Base-by-base conservation (phyloP, 2,888 invertebrate genomes). In the Deilephila elpenor region DNA sequence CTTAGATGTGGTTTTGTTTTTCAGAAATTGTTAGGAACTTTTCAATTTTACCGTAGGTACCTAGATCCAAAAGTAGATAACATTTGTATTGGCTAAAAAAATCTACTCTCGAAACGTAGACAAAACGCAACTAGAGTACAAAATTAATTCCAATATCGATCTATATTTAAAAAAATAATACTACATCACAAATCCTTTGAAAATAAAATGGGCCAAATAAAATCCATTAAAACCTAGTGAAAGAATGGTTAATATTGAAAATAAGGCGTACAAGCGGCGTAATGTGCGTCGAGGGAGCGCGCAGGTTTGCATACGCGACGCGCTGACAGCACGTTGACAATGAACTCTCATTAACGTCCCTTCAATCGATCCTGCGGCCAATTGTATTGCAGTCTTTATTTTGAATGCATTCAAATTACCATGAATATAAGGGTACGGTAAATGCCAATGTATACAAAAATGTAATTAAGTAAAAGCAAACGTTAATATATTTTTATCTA, bases 271-370 rank as follows among this genome's bases (percentile, higher is more conserved):
- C 82, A 80, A 79, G 77, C 75, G 77, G 76, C 78, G 77, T 78
- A 79, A 78, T 61, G 51, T 37, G 44, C 71, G 44, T 25, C 60
- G 25, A 7, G 59, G 25, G 59, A 29, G n/a, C 25, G 7, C 44
- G 73, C 81, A 17, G 19, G 25, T 86, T 84, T 85, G 85, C 80
- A 84, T 82, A 80, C 56, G 73, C 78, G 79, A 78, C 78, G 76
- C 73, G 80, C 75, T 83, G 90, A 88, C 89, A 88, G 80, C 70
- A 81, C 89, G 90, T 90, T 91, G 91, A 91, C 91, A 92, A 90
- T 85, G 83, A 87, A 85, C 81, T 85, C 89, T 91, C 91, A 92
- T 93, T 93, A 84, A 82, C 75, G 78, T 78, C 80, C 80, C 67
- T 81, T 82, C 80, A 79, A 78, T 78, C 78, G 77, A 79, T 77